Conservation (phyloP, 35 echinoderm and acorn worm species). For the Acanthaster planci region DNA sequence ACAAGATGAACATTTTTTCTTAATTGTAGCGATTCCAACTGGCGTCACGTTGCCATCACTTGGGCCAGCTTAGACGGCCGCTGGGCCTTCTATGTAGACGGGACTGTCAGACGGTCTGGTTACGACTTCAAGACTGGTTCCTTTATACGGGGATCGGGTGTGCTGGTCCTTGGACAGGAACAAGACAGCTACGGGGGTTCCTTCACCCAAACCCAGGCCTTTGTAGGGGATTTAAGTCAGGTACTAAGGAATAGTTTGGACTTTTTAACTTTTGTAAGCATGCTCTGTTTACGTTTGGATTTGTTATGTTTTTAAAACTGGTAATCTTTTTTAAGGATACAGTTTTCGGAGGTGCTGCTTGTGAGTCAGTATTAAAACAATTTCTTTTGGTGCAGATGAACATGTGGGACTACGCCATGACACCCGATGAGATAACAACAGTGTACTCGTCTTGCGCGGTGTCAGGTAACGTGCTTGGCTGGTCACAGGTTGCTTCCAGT, state of each 20-base stretch:
- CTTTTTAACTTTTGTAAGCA: too few relatives aligned
- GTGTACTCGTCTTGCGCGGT: conserved; percentile 35
- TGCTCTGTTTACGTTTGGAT: too few relatives aligned
- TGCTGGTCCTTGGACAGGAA: conserved; percentile 59
- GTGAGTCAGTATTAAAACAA: background rate
- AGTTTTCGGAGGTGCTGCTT: too few relatives aligned
- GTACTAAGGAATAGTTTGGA: too few relatives aligned
- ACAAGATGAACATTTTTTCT: too few relatives aligned
- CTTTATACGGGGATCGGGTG: conserved; percentile 49
- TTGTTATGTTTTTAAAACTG: too few relatives aligned
- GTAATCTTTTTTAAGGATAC: too few relatives aligned
- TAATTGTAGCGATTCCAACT: conserved; percentile 42
- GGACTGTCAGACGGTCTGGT: conserved; percentile 5
- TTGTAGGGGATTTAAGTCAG: conserved; percentile 62
- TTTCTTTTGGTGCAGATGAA: conserved; percentile 58
- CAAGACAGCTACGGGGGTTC: conserved; percentile 62
- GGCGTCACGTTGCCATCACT: conserved; percentile 60
- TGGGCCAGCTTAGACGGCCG: conserved; percentile 52
- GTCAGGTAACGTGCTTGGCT: conserved; percentile 56
- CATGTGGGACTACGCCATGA: conserved; percentile 80
- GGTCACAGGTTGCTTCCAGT: conserved; percentile 47
- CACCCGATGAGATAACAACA: conserved; percentile 4
- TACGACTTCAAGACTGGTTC: conserved; percentile 37
- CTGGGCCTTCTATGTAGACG: conserved; percentile 53
- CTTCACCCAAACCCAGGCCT: conserved; percentile 53